phyloP scores from a whole-genome alignment of 2,797 vertebrate species.

The Dallia pectoralis region DNA sequence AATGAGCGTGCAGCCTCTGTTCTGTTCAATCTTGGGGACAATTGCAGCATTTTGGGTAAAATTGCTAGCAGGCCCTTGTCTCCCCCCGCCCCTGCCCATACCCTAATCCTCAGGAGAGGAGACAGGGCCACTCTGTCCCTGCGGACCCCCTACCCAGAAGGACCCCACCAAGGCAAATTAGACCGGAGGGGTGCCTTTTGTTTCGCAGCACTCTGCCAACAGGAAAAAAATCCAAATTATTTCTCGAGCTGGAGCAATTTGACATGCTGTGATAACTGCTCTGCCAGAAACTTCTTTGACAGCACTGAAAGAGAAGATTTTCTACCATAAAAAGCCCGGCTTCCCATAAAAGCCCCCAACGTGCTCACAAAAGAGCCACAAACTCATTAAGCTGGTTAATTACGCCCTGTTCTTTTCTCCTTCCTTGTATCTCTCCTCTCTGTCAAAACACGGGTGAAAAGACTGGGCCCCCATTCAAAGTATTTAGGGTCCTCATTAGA shows the following conservation, averaged over 20 bases:
- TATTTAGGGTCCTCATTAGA: constrained; percentile 52
- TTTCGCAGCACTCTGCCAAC: constrained; percentile 82
- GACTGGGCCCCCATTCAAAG: constrained; percentile 70
- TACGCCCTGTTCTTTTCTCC: constrained; percentile 78
- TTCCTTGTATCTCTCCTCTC: constrained; percentile 58
- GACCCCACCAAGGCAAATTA: constrained; percentile 83
- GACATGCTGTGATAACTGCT: constrained; percentile 99
- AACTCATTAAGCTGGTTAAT: constrained; percentile 99
- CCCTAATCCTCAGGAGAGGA: constrained; percentile 70
- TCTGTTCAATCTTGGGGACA: constrained; percentile 79
- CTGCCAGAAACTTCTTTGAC: constrained; percentile 96
- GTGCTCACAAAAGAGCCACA: constrained; percentile 83
- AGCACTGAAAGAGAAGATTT: constrained; percentile 92
- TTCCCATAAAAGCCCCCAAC: constrained; percentile 70
- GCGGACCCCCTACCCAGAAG: constrained; percentile 78
- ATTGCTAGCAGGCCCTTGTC: constrained; percentile 66
- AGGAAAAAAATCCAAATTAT: constrained; percentile 89
- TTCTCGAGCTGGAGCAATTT: constrained; percentile 96
- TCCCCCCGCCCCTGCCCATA: constrained; percentile 61
- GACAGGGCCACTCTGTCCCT: constrained; percentile 76
- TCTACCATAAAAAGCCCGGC: constrained; percentile 79
- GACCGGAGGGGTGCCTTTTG: constrained; percentile 82
- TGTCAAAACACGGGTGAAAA: constrained; percentile 73
- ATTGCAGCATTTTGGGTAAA: constrained; percentile 83
- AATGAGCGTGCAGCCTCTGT: constrained; percentile 71